Conservation (phyloP, 2,113 vertebrate genomes). For the Crotophaga sulcirostris region DNA sequence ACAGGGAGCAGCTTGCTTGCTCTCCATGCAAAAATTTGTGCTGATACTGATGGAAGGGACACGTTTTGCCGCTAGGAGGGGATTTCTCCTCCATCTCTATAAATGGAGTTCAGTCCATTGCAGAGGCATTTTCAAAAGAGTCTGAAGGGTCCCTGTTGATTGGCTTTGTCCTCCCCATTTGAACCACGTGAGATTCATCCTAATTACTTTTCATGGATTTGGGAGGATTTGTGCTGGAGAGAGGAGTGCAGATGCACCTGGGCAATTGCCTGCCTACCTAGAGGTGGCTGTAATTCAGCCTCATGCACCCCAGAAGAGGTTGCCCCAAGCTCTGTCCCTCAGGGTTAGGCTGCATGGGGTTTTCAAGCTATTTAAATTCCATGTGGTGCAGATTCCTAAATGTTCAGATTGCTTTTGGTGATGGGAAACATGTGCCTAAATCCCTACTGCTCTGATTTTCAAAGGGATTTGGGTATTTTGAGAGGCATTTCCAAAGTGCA, state of each 20-base stretch:
- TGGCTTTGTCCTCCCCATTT: rapidly evolving
- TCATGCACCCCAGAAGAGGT: background rate
- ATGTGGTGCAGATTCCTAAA: background rate
- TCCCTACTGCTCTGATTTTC: background rate
- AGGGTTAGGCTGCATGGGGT: rapidly evolving
- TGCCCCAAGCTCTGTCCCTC: background rate
- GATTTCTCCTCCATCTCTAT: background rate
- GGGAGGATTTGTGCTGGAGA: background rate
- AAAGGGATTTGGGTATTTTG: rapidly evolving
- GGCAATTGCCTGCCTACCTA: background rate
- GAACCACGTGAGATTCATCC: background rate
- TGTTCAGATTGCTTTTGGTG: background rate
- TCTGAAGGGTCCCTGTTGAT: background rate
- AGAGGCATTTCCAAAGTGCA: background rate
- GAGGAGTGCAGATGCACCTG: background rate
- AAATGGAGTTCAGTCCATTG: background rate
- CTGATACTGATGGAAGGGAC: background rate
- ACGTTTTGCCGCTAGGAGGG: background rate
- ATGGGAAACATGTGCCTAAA: background rate
- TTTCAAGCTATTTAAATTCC: background rate
- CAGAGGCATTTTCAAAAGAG: background rate
- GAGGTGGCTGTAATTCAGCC: background rate
- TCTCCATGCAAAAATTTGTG: background rate
- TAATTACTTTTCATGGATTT: background rate
- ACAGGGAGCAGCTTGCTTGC: background rate